phyloP scores from a whole-genome alignment of 2,888 invertebrate genomes.

The Carabus problematicus region DNA sequence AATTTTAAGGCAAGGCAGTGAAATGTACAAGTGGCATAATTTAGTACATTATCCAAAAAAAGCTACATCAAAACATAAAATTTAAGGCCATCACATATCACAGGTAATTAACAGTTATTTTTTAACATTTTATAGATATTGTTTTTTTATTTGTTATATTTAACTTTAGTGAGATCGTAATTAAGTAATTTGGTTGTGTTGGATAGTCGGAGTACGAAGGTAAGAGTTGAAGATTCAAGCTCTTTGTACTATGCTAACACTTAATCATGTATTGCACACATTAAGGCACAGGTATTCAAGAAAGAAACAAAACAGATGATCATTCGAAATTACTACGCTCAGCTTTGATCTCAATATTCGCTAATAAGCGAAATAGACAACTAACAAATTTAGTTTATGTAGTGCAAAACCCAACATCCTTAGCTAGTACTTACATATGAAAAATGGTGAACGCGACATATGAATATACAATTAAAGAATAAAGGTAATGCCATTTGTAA shows the following conservation, averaged over 20 bases:
- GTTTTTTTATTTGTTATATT: not conserved
- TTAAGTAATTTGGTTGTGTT: constrained; percentile 31
- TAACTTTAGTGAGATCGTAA: constrained; percentile 33
- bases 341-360: too few species aligned
- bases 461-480: too few species aligned
- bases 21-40: constrained; percentile 27
- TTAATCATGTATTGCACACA: constrained; percentile 19
- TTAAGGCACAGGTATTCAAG: constrained; percentile 11
- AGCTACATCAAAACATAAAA: constrained; percentile 13
- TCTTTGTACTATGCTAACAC: too few species aligned
- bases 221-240: not conserved
- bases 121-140: constrained; percentile 23
- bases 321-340: too few species aligned
- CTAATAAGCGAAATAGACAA: too few species aligned
- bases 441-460: too few species aligned
- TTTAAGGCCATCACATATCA: constrained; percentile 37
- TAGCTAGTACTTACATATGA: too few species aligned
- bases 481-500: too few species aligned
- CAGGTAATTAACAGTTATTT: constrained; percentile 29
- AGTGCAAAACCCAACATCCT: too few species aligned
- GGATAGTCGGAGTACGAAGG: constrained; percentile 30
- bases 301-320: not conserved
- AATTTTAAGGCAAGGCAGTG: constrained; percentile 33
- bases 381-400: too few species aligned
- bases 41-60: constrained; percentile 7